Percentiles rank a stretch among this genome's conserved stretches.
phyloP scores from a whole-genome alignment of 2,888 invertebrate species.

The Himalopsyche anomala region DNA sequence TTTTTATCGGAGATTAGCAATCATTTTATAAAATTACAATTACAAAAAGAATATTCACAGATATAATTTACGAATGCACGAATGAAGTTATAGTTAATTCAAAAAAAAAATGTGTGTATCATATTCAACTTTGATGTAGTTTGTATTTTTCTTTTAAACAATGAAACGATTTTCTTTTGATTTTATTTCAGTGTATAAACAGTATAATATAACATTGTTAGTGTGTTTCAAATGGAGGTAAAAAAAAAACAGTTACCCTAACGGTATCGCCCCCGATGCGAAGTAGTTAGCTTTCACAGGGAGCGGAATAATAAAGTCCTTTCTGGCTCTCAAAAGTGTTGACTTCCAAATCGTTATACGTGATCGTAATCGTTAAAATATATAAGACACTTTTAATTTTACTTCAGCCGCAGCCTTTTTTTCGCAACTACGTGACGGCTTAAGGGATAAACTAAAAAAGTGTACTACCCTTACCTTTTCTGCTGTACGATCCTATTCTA shows the following conservation, averaged over 20 bases:
- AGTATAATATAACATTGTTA: too few species aligned
- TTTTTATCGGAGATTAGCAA: too few species aligned
- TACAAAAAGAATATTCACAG: too few species aligned
- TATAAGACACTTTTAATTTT: constrained; percentile 48
- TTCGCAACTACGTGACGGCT: constrained; percentile 20
- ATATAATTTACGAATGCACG: too few species aligned
- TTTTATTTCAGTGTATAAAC: too few species aligned
- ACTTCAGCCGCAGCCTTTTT: constrained; percentile 9
- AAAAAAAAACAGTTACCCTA: not conserved
- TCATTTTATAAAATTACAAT: too few species aligned
- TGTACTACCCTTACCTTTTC: not conserved
- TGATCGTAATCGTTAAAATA: constrained; percentile 55
- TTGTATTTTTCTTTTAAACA: too few species aligned
- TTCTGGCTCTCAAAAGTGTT: not conserved
- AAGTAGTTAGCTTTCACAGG: not conserved
- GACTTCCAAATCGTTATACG: constrained; percentile 54
- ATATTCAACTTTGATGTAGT: too few species aligned
- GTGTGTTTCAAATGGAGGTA: not conserved
- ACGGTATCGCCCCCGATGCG: not conserved
- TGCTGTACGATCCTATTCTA: constrained; percentile 2
- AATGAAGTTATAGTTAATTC: too few species aligned
- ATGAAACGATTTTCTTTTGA: too few species aligned
- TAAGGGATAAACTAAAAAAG: constrained; percentile 4
- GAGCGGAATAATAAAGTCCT: constrained; percentile 21
- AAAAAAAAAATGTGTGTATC: too few species aligned